These are phyloP conservation scores for Hemistola chrysoprasaria DNA, from an alignment of 2,888 invertebrate genomes.

Conservation along the genomic window DNA sequence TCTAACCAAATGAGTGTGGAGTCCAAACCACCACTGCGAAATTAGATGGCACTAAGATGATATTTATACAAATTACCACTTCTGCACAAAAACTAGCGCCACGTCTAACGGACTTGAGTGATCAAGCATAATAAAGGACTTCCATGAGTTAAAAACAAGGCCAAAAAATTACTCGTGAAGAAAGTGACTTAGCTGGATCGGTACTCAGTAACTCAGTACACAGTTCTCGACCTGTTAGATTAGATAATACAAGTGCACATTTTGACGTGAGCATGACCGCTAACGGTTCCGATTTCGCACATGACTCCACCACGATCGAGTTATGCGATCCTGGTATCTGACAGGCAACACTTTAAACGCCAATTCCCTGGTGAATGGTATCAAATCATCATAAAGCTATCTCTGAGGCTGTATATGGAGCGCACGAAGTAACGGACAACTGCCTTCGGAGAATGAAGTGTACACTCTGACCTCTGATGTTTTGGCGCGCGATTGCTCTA, in stretches of 20 bases:
- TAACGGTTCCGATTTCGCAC: slow-evolving; percentile 24
- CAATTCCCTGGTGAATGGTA: slow-evolving; percentile 75
- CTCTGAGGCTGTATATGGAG: slow-evolving; percentile 65
- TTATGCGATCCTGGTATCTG: slow-evolving; percentile 17
- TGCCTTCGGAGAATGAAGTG: slow-evolving; percentile 52
- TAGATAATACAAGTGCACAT: background rate
- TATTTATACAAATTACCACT: too few species aligned
- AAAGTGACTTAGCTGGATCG: too few species aligned
- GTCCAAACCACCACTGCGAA: too few species aligned
- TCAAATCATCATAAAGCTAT: slow-evolving; percentile 80
- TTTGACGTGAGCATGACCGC: background rate
- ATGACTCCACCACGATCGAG: slow-evolving; percentile 26
- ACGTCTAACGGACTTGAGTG: too few species aligned
- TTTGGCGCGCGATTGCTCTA: slow-evolving; percentile 49
- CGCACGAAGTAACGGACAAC: slow-evolving; percentile 60
- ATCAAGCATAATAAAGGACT: too few species aligned
- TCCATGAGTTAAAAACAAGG: too few species aligned
- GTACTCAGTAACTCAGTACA: too few species aligned
- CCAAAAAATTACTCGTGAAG: too few species aligned
- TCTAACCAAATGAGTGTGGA: too few species aligned
- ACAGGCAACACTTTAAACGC: slow-evolving; percentile 53
- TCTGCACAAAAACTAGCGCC: too few species aligned
- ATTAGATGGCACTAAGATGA: too few species aligned
- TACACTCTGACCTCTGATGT: slow-evolving; percentile 51
- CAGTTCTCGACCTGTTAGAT: too few species aligned